A percentile compares a stretch with the other conserved stretches of the same genome.
Conservation (phyloP, 2,113 vertebrate genomes). For the Saguinus imperator region DNA sequence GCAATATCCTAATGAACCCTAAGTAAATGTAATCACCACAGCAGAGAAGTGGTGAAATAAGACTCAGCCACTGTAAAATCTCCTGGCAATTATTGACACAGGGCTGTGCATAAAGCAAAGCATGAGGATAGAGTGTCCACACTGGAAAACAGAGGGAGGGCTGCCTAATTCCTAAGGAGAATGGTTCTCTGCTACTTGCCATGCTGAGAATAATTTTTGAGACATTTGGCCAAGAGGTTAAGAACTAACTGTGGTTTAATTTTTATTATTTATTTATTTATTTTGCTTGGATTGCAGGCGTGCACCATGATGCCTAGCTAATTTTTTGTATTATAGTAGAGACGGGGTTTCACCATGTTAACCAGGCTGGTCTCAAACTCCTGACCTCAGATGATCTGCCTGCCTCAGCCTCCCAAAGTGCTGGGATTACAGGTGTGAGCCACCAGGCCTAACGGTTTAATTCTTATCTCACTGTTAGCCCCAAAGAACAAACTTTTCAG, state of each 20-base stretch:
- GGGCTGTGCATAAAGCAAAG: neutral
- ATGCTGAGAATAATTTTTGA: neutral
- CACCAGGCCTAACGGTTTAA: neutral
- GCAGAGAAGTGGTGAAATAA: neutral
- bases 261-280: neutral
- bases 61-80: neutral
- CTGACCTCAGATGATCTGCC: no score
- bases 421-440: no score
- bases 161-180: neutral
- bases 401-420: no score
- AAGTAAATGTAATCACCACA: neutral
- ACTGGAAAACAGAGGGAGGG: neutral
- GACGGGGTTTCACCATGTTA: no score
- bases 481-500: neutral
- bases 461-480: neutral
- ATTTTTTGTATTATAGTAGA: no score
- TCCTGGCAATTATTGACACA: no score
- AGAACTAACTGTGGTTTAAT: neutral
- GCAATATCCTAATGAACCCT: neutral
- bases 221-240: neutral
- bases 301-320: no score
- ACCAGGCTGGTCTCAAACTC: no score
- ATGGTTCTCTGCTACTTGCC: neutral
- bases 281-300: no score
- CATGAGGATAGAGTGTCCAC: no score